A percentile compares a stretch with the other conserved stretches of the same genome.
These are phyloP conservation scores for Anthoscopus minutus DNA, from an alignment of 2,113 vertebrate genomes.

Conservation along the genomic window DNA sequence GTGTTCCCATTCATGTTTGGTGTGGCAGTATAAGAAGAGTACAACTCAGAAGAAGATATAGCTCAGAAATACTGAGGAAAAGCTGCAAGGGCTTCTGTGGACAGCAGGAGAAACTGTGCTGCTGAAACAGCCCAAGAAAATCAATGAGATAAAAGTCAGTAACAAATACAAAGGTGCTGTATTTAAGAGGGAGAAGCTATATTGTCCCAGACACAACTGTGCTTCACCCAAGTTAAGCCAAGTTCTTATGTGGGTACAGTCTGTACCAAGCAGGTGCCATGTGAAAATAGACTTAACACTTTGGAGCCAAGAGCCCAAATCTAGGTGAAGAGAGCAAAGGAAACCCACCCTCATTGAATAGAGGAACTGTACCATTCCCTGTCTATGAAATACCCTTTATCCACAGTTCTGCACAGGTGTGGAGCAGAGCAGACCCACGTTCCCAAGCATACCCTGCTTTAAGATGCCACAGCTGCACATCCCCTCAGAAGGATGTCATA, in stretches of 20 bases:
- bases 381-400: not conserved
- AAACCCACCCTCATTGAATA: not conserved
- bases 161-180: not conserved
- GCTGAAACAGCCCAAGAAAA: not conserved
- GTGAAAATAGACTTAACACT: not conserved
- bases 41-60: not conserved
- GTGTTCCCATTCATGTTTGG: not conserved
- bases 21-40: not conserved
- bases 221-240: not conserved
- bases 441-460: not conserved
- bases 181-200: not conserved
- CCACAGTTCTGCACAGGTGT: not conserved
- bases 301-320: not conserved
- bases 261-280: not conserved
- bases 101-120: not conserved
- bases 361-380: not conserved
- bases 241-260: not conserved
- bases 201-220: not conserved
- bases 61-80: not conserved
- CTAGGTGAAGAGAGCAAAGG: not conserved
- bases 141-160: not conserved
- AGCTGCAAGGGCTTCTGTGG: not conserved
- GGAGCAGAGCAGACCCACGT: not conserved
- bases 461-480: not conserved
- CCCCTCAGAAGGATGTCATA: not conserved